Conservation (phyloP, 2,113 vertebrate species). For the Caloenas nicobarica region DNA sequence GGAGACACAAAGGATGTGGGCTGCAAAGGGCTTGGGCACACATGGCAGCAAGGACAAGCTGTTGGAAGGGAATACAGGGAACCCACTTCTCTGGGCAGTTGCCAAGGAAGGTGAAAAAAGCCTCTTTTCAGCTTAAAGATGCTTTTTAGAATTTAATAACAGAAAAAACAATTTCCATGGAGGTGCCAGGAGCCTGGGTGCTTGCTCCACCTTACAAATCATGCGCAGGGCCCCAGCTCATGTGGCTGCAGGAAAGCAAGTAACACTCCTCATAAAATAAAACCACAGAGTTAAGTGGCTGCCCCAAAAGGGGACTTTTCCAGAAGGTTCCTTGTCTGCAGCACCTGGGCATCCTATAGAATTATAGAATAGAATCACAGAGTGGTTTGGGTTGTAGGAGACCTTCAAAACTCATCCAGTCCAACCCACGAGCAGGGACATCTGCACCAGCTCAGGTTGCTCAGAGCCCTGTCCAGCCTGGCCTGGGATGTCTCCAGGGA, state of each 20-base stretch:
- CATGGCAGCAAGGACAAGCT: background rate
- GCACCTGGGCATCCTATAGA: too few species aligned
- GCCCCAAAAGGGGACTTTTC: background rate
- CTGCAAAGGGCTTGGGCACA: background rate
- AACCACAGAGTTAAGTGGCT: accelerated
- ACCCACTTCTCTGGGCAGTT: background rate
- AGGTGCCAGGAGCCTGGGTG: accelerated
- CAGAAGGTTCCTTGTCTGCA: background rate
- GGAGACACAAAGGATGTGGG: background rate
- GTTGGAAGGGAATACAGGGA: accelerated
- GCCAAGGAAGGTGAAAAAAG: background rate
- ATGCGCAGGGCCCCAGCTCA: accelerated
- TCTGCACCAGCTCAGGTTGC: too few species aligned
- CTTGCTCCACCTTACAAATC: background rate
- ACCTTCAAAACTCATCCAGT: too few species aligned
- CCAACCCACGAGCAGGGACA: too few species aligned
- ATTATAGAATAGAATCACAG: too few species aligned
- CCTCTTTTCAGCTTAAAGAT: background rate
- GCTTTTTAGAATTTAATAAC: background rate
- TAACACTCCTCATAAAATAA: background rate
- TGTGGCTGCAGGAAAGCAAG: accelerated
- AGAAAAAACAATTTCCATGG: background rate
- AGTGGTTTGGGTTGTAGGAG: too few species aligned
- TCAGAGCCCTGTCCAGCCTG: too few species aligned
- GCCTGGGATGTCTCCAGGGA: too few species aligned